Percentiles rank a stretch among this genome's conserved stretches.
Conservation (phyloP, 2,113 vertebrate genomes). For the Taurulus bubalis region DNA sequence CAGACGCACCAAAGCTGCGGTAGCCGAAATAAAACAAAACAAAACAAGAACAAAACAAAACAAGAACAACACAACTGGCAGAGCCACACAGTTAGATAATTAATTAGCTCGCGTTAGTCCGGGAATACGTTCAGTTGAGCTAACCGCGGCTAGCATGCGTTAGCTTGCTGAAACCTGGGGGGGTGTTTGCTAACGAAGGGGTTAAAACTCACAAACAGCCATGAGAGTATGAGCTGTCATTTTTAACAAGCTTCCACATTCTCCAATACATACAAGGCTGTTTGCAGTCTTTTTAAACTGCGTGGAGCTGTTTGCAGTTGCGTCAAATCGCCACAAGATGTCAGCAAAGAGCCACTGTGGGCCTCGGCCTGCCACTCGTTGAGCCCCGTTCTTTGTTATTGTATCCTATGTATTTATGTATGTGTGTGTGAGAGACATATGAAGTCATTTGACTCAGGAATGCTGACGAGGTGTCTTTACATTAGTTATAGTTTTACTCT, state of each 20-base stretch:
- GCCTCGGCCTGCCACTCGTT: not conserved
- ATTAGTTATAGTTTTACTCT: no score
- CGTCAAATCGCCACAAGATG: constrained; percentile 43
- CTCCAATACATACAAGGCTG: no score
- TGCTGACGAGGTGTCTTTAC: no score
- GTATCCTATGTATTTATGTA: no score
- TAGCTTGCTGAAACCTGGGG: not conserved
- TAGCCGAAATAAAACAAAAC: no score
- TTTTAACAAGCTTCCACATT: not conserved
- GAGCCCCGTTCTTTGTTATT: not conserved
- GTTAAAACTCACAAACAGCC: not conserved
- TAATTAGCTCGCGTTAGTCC: not conserved
- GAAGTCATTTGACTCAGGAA: not conserved
- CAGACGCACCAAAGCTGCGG: not conserved
- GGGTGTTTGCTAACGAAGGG: not conserved
- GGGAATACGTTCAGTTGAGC: not conserved
- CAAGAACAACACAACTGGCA: not conserved
- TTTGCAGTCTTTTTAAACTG: not conserved
- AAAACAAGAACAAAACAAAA: not conserved
- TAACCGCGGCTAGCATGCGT: not conserved
- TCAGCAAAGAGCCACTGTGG: constrained; percentile 5
- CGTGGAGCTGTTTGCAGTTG: not conserved
- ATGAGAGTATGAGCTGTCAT: not conserved
- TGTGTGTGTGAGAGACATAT: no score
- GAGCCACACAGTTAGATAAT: no score